These are phyloP conservation scores for Calosoma granatense DNA, from an alignment of 1,140 invertebrate species.

Conservation along the genomic window DNA sequence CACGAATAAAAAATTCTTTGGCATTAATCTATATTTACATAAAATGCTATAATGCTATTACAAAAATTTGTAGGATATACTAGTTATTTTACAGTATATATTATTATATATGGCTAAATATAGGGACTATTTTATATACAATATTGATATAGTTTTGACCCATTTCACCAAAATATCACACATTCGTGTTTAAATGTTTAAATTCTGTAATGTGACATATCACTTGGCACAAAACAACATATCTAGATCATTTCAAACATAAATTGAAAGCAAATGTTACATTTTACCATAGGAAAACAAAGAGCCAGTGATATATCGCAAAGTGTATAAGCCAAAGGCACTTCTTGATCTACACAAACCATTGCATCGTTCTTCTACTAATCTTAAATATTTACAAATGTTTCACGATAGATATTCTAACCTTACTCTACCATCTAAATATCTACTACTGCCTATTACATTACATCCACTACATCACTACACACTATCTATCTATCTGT, in stretches of 20 bases:
- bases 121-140: background rate
- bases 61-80: background rate
- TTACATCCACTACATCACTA: too few relatives aligned
- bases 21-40: constrained; percentile 8
- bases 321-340: constrained; percentile 2
- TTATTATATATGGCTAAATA: background rate
- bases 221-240: background rate
- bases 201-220: background rate
- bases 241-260: background rate
- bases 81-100: background rate
- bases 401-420: too few relatives aligned
- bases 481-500: too few relatives aligned
- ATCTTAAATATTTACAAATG: too few relatives aligned
- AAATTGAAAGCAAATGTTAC: background rate
- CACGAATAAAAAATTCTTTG: constrained; percentile 5
- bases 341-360: constrained; percentile 8
- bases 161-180: constrained; percentile 5
- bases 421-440: too few relatives aligned
- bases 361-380: too few relatives aligned
- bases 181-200: background rate
- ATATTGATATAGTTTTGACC: background rate
- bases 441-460: too few relatives aligned
- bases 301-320: background rate
- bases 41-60: constrained; percentile 2
- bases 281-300: too few relatives aligned